Conservation (phyloP, 2,888 invertebrate genomes). For the Mesopsocus fuscifrons region DNA sequence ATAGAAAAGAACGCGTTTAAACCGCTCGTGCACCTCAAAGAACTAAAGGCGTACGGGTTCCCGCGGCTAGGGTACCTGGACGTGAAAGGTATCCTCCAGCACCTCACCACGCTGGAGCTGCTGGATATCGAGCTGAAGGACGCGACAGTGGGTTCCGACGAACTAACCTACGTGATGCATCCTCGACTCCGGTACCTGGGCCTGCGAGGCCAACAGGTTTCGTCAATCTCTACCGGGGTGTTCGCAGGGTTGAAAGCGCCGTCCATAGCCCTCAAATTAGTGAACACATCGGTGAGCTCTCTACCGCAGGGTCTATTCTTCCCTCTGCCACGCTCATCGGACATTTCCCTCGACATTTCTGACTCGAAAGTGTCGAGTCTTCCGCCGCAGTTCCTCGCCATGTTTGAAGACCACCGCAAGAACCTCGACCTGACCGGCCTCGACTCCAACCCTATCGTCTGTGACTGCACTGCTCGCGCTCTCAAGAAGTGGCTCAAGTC, state of each 20-base stretch:
- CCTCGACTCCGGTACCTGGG: constrained; percentile 56
- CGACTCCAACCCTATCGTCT: constrained; percentile 59
- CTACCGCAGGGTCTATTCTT: constrained; percentile 69
- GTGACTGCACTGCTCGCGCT: constrained; percentile 68
- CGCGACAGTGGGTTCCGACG: constrained; percentile 57
- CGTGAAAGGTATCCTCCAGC: constrained; percentile 63
- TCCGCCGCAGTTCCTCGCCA: constrained; percentile 56
- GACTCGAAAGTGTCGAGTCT: constrained; percentile 60
- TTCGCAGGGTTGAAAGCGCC: constrained; percentile 62
- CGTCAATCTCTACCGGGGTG: constrained; percentile 62
- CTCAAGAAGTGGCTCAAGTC: constrained; percentile 49
- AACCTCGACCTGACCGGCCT: constrained; percentile 55
- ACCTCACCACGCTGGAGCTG: constrained; percentile 49
- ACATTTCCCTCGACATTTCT: constrained; percentile 54
- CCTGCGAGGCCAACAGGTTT: constrained; percentile 51
- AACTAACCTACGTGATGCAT: constrained; percentile 57
- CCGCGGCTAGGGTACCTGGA: constrained; percentile 70
- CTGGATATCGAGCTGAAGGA: constrained; percentile 78
- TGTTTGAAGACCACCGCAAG: constrained; percentile 62
- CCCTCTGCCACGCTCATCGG: constrained; percentile 70
- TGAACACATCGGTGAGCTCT: constrained; percentile 58
- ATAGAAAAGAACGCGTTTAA: constrained; percentile 70
- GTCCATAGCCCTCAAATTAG: constrained; percentile 48
- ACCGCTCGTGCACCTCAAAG: constrained; percentile 45
- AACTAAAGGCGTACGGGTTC: constrained; percentile 50